Conservation (phyloP, 30 jellyfish, hydroid and myxozoan genomes). For the Rhopilema esculentum region DNA sequence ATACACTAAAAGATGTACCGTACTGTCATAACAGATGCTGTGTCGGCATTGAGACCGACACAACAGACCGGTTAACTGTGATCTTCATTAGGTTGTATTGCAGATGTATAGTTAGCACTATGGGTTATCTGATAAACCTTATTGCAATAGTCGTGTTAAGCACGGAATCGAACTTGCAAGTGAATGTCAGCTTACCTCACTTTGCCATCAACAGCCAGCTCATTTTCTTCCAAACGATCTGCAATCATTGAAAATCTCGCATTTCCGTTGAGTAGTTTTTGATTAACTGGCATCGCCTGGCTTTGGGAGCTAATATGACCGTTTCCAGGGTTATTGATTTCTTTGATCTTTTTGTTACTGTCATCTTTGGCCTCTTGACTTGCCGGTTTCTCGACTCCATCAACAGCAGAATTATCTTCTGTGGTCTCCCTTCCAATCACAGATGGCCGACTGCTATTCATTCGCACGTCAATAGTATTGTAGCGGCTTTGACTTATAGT, state of each 20-base stretch:
- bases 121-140: too few relatives aligned
- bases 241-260: slow-evolving; percentile 30
- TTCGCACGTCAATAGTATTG: slow-evolving; percentile 33
- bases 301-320: neutral
- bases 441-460: slow-evolving; percentile 29
- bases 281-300: neutral
- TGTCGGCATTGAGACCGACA: too few relatives aligned
- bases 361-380: neutral
- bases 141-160: too few relatives aligned
- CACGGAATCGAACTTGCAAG: too few relatives aligned
- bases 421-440: slow-evolving; percentile 32
- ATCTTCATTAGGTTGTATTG: too few relatives aligned
- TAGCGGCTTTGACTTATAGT: slow-evolving; percentile 6
- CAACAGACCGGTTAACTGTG: too few relatives aligned
- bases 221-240: slow-evolving; percentile 13
- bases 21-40: too few relatives aligned
- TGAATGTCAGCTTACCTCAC: neutral
- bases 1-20: too few relatives aligned
- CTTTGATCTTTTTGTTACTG: neutral
- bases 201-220: neutral
- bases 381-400: neutral
- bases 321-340: neutral
- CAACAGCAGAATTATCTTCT: neutral
- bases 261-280: neutral
- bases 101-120: too few relatives aligned